Evolutionary conservation across 2,113 vertebrate species (phyloP).

Genomic region (Athene cunicularia): DNA sequence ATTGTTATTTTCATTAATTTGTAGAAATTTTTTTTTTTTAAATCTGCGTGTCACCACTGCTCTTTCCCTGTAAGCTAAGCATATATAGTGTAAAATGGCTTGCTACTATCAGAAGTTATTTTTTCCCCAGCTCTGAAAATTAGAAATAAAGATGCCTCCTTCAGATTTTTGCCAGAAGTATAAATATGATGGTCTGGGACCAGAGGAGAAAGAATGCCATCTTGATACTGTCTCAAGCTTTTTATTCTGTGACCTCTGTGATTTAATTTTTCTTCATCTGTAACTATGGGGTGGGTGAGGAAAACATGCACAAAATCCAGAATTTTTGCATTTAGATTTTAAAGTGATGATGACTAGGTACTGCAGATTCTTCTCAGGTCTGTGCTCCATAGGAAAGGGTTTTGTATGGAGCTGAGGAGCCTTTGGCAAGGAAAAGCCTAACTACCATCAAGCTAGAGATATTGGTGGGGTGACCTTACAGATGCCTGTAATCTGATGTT

Average conservation of each 20-base stretch:
- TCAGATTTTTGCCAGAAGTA: background rate
- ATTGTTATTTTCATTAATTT: background rate
- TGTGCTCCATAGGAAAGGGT: background rate
- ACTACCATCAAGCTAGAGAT: background rate
- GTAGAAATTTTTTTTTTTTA: background rate
- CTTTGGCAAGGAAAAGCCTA: background rate
- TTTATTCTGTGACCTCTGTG: background rate
- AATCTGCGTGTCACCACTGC: background rate
- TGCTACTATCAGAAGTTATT: background rate
- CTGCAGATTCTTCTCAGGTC: background rate
- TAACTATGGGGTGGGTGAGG: background rate
- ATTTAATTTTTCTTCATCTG: background rate
- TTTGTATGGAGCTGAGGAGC: background rate
- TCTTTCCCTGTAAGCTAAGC: background rate
- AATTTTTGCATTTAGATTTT: background rate
- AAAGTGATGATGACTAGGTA: background rate
- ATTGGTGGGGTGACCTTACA: background rate
- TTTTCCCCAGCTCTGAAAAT: background rate
- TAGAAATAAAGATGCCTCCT: background rate
- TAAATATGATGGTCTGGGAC: background rate
- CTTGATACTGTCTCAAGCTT: background rate
- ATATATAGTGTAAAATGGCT: background rate
- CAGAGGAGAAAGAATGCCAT: background rate
- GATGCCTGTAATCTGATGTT: background rate
- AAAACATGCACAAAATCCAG: background rate